Conservation (phyloP, 2,113 vertebrate species). For the Pongo pygmaeus region DNA sequence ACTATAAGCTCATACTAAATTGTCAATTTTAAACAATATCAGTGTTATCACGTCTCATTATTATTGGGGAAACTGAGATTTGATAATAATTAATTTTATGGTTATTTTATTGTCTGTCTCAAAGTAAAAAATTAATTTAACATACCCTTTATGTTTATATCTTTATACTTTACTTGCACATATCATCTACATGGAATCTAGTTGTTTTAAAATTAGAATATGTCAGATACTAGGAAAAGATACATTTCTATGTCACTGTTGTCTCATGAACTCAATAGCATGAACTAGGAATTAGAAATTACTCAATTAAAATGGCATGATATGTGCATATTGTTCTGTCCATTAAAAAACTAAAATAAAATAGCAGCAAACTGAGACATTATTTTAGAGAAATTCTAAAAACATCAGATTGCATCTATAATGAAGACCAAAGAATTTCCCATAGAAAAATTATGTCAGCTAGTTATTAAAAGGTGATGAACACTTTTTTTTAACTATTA, state of each 20-base stretch:
- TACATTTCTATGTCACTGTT: background rate
- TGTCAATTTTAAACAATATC: background rate
- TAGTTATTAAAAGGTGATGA: background rate
- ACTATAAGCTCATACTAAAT: background rate
- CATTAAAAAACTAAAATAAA: too few relatives aligned
- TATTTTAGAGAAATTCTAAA: rapidly evolving
- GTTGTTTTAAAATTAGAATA: conserved; percentile 69
- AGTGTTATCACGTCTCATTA: background rate
- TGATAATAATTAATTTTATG: background rate
- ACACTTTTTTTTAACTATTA: background rate
- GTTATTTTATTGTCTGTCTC: conserved; percentile 79
- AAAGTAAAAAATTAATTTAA: conserved; percentile 80
- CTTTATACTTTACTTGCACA: conserved; percentile 73
- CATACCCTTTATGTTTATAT: conserved; percentile 73
- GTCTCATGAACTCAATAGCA: rapidly evolving
- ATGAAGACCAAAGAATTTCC: background rate
- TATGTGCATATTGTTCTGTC: too few relatives aligned
- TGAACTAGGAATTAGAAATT: rapidly evolving
- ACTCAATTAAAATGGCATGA: rapidly evolving
- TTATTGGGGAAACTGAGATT: background rate
- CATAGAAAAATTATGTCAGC: background rate
- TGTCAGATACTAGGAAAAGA: conserved; percentile 54
- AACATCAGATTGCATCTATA: background rate
- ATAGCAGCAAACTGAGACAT: background rate
- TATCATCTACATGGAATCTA: conserved; percentile 78